phyloP scores from a whole-genome alignment of 2,113 vertebrate species.

The Tragelaphus strepsiceros region DNA sequence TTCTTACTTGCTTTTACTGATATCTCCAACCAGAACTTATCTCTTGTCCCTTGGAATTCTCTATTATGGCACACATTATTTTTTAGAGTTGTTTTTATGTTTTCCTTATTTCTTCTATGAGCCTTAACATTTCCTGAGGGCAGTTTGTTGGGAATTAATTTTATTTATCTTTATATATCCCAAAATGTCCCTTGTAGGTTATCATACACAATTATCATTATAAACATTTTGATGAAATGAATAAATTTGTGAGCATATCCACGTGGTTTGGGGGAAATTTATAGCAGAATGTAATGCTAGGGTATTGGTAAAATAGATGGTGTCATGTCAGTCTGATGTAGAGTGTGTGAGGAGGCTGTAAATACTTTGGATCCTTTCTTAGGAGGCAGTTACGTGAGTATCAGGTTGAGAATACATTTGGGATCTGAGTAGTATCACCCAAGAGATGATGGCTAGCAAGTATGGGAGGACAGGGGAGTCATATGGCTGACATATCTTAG shows the following conservation, averaged over 20 bases:
- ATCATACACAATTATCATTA: not conserved
- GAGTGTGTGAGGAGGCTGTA: not conserved
- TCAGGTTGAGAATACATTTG: not conserved
- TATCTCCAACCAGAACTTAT: not conserved
- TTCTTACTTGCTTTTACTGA: not conserved
- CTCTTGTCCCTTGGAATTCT: not conserved
- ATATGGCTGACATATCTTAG: not conserved
- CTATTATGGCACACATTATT: not conserved
- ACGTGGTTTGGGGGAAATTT: not conserved
- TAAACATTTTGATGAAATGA: not conserved
- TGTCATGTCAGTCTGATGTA: not conserved
- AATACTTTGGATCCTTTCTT: not conserved
- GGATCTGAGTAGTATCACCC: not conserved
- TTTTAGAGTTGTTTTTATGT: not conserved
- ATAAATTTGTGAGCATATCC: not conserved
- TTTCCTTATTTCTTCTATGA: not conserved
- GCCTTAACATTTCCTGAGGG: not conserved
- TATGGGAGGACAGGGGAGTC: not conserved
- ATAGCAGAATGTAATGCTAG: not conserved
- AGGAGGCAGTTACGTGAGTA: not conserved
- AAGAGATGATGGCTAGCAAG: not conserved
- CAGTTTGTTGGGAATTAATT: not conserved
- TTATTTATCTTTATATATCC: not conserved
- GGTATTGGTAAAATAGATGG: not conserved
- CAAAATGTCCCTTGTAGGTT: not conserved